phyloP scores from a whole-genome alignment of 2,797 vertebrate species.

The Tarsius wallacei region DNA sequence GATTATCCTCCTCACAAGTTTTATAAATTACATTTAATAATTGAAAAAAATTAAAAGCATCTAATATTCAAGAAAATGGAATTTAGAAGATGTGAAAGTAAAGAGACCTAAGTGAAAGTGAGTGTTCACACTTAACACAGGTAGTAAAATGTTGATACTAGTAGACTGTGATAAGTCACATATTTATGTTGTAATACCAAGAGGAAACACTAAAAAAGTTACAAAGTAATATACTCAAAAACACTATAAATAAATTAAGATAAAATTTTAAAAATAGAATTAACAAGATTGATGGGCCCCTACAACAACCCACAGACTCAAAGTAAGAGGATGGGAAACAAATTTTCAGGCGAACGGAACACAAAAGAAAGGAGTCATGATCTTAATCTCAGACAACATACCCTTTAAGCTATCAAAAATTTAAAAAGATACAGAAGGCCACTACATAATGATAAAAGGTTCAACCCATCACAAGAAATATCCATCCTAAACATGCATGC shows the following conservation, averaged over 20 bases:
- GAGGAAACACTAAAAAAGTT: neutral
- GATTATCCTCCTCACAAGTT: neutral
- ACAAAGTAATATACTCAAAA: neutral
- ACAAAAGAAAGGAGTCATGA: too few species aligned
- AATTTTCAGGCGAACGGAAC: too few species aligned
- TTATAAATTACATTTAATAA: neutral
- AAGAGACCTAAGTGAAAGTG: neutral
- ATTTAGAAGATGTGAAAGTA: neutral
- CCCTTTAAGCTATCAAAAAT: too few species aligned
- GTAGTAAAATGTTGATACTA: neutral
- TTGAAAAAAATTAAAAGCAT: neutral
- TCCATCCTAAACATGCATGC: too few species aligned
- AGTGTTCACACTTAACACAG: neutral
- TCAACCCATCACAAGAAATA: too few species aligned
- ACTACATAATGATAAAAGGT: too few species aligned
- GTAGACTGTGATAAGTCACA: neutral
- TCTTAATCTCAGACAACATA: too few species aligned
- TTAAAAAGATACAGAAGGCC: too few species aligned
- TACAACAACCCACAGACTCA: too few species aligned
- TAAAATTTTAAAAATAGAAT: neutral
- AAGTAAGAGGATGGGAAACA: too few species aligned
- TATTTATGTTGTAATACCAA: neutral
- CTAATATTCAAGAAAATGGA: neutral
- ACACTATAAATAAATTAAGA: neutral
- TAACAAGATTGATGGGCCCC: too few species aligned